These are phyloP conservation scores for Helicolenus hilgendorfi DNA, from an alignment of 2,797 vertebrate species.

Conservation along the genomic window DNA sequence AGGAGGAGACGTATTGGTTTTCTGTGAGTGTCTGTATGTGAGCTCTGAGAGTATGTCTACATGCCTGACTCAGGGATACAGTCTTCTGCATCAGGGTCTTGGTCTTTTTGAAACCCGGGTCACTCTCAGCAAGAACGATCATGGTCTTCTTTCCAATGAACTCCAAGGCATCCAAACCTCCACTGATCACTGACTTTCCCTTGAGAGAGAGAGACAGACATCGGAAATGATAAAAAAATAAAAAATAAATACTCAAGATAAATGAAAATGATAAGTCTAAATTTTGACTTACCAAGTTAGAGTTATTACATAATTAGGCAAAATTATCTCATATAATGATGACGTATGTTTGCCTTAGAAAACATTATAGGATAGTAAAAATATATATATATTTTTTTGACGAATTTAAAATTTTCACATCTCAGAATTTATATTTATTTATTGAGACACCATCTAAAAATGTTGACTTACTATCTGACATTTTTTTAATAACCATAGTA, in stretches of 20 bases:
- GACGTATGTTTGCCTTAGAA: background rate
- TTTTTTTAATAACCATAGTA: background rate
- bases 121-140: constrained; percentile 97
- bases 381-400: background rate
- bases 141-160: constrained; percentile 99
- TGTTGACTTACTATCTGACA: too few relatives aligned
- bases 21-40: background rate
- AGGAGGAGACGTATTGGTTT: background rate
- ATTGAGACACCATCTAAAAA: background rate
- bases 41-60: background rate
- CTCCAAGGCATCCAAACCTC: constrained; percentile 97
- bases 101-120: constrained; percentile 98
- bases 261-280: background rate
- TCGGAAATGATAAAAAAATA: background rate
- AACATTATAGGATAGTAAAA: background rate
- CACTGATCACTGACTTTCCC: constrained; percentile 97
- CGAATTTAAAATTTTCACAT: background rate
- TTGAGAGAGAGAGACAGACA: constrained; percentile 53
- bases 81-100: constrained; percentile 98
- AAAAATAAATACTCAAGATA: background rate
- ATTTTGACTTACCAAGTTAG: background rate
- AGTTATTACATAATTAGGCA: background rate
- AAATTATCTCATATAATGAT: background rate
- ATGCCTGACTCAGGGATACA: constrained; percentile 96
- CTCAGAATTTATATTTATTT: background rate